Evolutionary conservation across 2,888 invertebrate genomes (phyloP).

Genomic region (Agriotes lineatus): DNA sequence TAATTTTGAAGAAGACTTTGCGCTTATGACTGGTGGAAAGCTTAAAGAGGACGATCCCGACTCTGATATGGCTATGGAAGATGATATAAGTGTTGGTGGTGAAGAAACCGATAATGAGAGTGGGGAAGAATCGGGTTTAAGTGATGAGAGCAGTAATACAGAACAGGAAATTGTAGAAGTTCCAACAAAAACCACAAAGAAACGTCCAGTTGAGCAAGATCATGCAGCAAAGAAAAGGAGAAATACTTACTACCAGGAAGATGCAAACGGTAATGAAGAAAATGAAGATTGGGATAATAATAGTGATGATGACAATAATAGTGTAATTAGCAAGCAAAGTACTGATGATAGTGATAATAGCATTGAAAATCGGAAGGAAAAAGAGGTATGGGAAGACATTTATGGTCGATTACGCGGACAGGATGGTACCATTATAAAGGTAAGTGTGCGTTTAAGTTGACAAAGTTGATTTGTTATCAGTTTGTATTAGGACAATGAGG

Average conservation of each 20-base stretch:
- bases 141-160: neutral
- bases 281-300: constrained; percentile 9
- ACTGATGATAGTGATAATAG: constrained; percentile 45
- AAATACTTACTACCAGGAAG: neutral
- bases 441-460: constrained; percentile 61
- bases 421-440: constrained; percentile 82
- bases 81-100: too few relatives aligned
- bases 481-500: constrained; percentile 53
- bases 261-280: neutral
- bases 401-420: constrained; percentile 89
- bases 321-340: constrained; percentile 44
- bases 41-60: constrained; percentile 48
- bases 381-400: constrained; percentile 86
- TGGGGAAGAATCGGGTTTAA: neutral
- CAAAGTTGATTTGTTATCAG: constrained; percentile 8
- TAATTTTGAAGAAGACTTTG: constrained; percentile 76
- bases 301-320: constrained; percentile 27
- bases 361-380: constrained; percentile 44
- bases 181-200: neutral
- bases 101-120: neutral
- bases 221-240: neutral
- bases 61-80: constrained; percentile 10
- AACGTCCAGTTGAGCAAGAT: neutral
- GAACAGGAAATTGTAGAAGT: neutral
- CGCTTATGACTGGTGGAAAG: constrained; percentile 69